Percentiles rank a stretch among this genome's conserved stretches.
These are phyloP conservation scores for Cacoxenus indagator DNA, from an alignment of 2,888 invertebrate species.

Conservation along the genomic window DNA sequence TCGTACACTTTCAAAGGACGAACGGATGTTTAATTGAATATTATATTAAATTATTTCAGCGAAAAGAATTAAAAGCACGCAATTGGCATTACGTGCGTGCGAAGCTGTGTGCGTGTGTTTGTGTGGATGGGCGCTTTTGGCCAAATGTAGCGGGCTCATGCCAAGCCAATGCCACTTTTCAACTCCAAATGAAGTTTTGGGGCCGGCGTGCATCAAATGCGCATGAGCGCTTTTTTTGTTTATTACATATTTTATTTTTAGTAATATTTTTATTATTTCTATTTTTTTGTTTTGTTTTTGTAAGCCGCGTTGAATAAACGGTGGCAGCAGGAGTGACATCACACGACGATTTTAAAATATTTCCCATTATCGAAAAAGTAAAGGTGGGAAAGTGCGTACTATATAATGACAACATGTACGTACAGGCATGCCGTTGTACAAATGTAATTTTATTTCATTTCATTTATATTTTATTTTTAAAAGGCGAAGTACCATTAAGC, in stretches of 20 bases:
- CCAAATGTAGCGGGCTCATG: slow-evolving; percentile 20
- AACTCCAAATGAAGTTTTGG: slow-evolving; percentile 3
- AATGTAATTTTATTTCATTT: slow-evolving; percentile 11
- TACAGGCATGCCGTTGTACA: neutral
- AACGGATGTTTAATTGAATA: slow-evolving; percentile 55
- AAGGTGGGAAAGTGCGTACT: neutral
- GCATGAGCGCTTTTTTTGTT: slow-evolving; percentile 9
- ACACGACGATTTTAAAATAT: neutral
- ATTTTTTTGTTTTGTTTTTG: slow-evolving; percentile 12
- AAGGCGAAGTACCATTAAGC: neutral
- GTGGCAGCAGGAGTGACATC: neutral
- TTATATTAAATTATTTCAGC: slow-evolving; percentile 50
- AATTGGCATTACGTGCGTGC: neutral
- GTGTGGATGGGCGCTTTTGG: neutral
- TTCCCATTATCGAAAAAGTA: neutral
- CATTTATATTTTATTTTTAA: neutral
- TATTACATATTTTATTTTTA: slow-evolving; percentile 7
- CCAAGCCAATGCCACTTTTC: slow-evolving; percentile 27
- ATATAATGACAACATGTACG: neutral
- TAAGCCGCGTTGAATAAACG: slow-evolving; percentile 47
- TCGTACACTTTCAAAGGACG: slow-evolving; percentile 21
- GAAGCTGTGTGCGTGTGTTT: neutral
- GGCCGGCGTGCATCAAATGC: slow-evolving; percentile 3
- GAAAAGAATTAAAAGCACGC: slow-evolving; percentile 18
- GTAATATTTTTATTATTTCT: too few species aligned